phyloP scores from a whole-genome alignment of 2,113 vertebrate genomes.

The Dipodomys ordii region DNA sequence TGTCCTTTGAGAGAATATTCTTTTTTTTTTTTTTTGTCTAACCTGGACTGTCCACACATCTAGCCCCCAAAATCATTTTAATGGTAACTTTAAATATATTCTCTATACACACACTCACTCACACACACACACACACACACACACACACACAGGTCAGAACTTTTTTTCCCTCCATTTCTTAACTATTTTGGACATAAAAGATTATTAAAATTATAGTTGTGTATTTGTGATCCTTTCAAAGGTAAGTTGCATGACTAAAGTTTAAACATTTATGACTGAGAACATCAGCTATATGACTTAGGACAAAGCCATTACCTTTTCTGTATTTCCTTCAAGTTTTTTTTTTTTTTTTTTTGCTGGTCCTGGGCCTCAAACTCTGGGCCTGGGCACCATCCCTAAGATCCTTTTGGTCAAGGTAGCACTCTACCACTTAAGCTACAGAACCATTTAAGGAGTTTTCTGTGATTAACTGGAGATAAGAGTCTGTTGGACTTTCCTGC shows the following conservation, averaged over 20 bases:
- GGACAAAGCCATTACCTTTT: background rate
- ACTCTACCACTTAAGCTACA: too few relatives aligned
- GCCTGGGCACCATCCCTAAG: too few relatives aligned
- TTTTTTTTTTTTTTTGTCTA: too few relatives aligned
- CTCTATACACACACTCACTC: background rate
- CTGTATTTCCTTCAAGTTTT: constrained; percentile 10
- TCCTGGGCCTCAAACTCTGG: too few relatives aligned
- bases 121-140: too few relatives aligned
- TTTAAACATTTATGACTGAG: constrained; percentile 16
- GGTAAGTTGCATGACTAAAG: background rate
- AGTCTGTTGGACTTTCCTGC: too few relatives aligned
- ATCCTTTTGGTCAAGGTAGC: too few relatives aligned
- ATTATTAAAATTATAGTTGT: constrained; percentile 17
- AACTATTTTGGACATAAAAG: background rate
- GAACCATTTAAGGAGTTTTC: too few relatives aligned
- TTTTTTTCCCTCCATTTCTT: background rate
- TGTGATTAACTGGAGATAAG: too few relatives aligned
- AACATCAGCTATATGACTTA: background rate
- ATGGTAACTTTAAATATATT: background rate
- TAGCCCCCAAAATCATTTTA: too few relatives aligned
- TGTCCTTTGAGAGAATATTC: too few relatives aligned
- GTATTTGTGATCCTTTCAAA: constrained; percentile 28
- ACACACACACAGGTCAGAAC: background rate
- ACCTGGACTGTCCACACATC: too few relatives aligned
- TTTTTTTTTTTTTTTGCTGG: background rate